Conservation (phyloP, 1,140 invertebrate species). For the Chironomus tepperi region DNA sequence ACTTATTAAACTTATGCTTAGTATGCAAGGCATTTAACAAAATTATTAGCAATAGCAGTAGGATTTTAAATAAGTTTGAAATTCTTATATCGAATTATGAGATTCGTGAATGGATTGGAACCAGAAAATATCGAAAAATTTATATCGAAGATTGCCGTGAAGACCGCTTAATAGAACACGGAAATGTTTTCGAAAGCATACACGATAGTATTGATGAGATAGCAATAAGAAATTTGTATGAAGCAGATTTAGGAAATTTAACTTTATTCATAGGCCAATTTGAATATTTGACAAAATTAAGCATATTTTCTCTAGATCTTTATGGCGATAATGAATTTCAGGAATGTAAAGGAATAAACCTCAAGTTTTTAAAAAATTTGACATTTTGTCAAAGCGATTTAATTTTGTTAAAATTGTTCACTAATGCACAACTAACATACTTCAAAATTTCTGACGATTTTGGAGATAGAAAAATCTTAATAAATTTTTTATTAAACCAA, state of each 20-base stretch:
- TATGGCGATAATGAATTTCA: background rate
- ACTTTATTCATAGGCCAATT: background rate
- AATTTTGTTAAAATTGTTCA: background rate
- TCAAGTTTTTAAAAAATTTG: background rate
- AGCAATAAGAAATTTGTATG: background rate
- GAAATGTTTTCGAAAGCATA: background rate
- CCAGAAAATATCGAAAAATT: background rate
- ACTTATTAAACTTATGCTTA: background rate
- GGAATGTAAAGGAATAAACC: background rate
- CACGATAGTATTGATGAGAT: background rate
- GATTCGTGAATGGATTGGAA: background rate
- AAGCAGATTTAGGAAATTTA: background rate
- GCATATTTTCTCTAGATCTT: background rate
- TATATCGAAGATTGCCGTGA: background rate
- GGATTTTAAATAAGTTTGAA: background rate
- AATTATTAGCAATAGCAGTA: background rate
- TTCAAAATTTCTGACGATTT: background rate
- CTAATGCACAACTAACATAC: background rate
- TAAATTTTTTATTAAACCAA: background rate
- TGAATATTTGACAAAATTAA: background rate
- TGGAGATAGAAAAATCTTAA: background rate
- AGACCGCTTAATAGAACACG: background rate
- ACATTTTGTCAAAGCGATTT: background rate
- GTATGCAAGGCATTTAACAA: background rate
- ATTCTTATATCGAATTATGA: background rate